Percentiles rank a stretch among this genome's conserved stretches.
phyloP scores from a whole-genome alignment of 2,113 vertebrate genomes.

The Pedionomus torquatus region DNA sequence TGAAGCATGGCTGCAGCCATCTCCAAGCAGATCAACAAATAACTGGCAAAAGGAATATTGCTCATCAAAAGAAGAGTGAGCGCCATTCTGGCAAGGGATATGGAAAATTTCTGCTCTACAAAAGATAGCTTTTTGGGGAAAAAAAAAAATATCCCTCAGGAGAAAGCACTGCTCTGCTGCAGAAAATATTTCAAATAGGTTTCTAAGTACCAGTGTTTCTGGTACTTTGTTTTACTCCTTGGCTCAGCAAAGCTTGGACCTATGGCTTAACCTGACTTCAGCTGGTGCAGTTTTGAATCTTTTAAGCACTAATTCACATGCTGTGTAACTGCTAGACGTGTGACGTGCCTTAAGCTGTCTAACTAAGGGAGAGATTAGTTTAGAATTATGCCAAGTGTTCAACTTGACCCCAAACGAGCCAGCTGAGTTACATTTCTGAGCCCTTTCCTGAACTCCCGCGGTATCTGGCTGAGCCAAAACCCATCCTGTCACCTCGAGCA shows the following conservation, averaged over 20 bases:
- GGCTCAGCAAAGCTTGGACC: not conserved
- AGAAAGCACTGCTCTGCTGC: not conserved
- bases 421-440: not conserved
- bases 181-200: not conserved
- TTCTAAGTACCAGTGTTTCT: fast-evolving
- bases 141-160: not conserved
- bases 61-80: not conserved
- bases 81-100: not conserved
- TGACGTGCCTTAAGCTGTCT: not conserved
- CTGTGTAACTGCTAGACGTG: fast-evolving
- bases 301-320: not conserved
- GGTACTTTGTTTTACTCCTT: not conserved
- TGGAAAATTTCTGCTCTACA: not conserved
- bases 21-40: not conserved
- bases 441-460: not conserved
- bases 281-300: not conserved
- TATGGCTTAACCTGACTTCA: not conserved
- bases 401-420: not conserved
- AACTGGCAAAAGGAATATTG: not conserved
- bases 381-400: not conserved
- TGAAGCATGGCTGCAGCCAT: not conserved
- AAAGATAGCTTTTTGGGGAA: not conserved
- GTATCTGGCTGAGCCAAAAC: not conserved
- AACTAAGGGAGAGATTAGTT: not conserved
- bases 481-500: not conserved